phyloP scores from a whole-genome alignment of 2,797 vertebrate species.

The Perodicticus potto region DNA sequence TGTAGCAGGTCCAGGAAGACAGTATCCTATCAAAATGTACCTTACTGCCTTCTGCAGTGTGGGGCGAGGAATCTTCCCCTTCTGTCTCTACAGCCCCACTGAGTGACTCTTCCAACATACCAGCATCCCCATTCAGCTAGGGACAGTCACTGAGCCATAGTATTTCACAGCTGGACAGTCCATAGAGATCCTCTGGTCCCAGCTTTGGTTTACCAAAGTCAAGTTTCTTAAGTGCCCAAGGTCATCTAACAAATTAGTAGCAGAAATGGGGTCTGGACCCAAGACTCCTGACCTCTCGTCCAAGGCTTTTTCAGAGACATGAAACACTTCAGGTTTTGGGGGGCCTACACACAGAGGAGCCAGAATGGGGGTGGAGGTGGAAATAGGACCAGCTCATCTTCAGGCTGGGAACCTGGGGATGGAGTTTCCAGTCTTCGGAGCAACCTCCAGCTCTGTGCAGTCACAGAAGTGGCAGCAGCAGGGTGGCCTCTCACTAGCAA shows the following conservation, averaged over 20 bases:
- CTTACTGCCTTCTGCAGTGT: background rate
- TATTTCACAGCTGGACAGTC: background rate
- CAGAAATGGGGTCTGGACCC: conserved; percentile 10
- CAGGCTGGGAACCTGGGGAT: background rate
- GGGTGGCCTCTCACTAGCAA: background rate
- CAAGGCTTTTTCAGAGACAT: conserved; percentile 8
- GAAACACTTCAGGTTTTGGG: background rate
- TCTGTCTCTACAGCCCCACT: background rate
- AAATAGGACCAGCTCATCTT: background rate
- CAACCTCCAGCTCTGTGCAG: background rate
- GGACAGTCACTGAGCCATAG: background rate
- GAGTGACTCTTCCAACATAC: background rate
- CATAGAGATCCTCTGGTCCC: background rate
- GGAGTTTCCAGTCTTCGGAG: background rate
- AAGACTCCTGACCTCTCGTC: background rate
- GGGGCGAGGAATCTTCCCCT: background rate
- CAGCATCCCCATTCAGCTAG: background rate
- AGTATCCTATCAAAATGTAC: background rate
- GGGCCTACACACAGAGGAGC: background rate
- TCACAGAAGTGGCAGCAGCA: too few species aligned
- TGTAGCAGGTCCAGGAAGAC: background rate
- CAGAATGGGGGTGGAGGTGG: background rate
- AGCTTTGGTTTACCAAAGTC: background rate
- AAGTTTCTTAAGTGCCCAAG: background rate
- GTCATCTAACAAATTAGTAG: background rate